Conservation (phyloP, 1,140 invertebrate genomes). For the Brachionus paranguensis region DNA sequence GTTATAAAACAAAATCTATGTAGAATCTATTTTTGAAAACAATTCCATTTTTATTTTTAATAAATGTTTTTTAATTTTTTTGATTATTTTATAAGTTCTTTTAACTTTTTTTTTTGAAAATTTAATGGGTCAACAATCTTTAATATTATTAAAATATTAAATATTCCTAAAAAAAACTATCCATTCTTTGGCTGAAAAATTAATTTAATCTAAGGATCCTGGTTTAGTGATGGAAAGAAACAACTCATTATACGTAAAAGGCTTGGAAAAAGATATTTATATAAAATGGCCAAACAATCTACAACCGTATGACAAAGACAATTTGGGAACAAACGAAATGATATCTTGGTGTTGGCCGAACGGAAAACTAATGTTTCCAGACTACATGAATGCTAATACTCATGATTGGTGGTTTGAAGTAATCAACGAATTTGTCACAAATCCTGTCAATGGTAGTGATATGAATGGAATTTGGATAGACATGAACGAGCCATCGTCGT, state of each 20-base stretch:
- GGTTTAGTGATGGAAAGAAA: slow-evolving; percentile 47
- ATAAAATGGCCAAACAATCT: slow-evolving; percentile 54
- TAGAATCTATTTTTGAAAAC: too few species aligned
- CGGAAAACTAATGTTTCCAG: slow-evolving; percentile 17
- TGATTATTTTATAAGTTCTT: too few species aligned
- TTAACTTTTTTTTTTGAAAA: too few species aligned
- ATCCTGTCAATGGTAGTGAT: slow-evolving; percentile 61
- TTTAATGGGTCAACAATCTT: not conserved
- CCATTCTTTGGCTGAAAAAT: not conserved
- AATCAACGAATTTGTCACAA: slow-evolving; percentile 58
- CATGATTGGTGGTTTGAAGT: slow-evolving; percentile 57
- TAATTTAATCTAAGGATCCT: slow-evolving; percentile 46
- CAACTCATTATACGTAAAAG: slow-evolving; percentile 46
- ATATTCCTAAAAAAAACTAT: not conserved
- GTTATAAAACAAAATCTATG: too few species aligned
- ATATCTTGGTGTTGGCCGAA: slow-evolving; percentile 59
- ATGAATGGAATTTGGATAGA: slow-evolving; percentile 67
- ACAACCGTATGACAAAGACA: slow-evolving; percentile 37
- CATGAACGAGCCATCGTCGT: slow-evolving; percentile 80
- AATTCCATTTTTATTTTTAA: too few species aligned
- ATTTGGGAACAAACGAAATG: slow-evolving; percentile 24
- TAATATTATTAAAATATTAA: not conserved
- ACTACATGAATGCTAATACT: not conserved
- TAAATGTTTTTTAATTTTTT: too few species aligned
- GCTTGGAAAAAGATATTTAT: slow-evolving; percentile 65